Evolutionary conservation across 2,113 vertebrate genomes (phyloP).

Genomic region (Craseonycteris thonglongyai): DNA sequence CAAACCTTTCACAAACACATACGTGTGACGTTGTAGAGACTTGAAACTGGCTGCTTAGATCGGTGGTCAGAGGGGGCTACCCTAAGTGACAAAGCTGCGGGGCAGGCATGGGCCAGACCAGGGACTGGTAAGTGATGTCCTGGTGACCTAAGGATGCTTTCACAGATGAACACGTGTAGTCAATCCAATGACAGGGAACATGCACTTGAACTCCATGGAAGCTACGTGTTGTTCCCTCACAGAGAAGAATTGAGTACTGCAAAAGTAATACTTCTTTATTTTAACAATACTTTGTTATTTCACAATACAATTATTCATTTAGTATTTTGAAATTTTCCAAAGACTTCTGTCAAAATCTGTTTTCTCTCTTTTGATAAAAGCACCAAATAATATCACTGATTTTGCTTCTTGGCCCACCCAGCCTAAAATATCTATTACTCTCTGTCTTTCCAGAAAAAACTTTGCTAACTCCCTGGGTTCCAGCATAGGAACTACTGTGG

Average conservation of each 20-base stretch:
- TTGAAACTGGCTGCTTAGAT: neutral
- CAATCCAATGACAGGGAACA: neutral
- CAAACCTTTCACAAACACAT: too few species aligned
- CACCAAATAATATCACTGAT: neutral
- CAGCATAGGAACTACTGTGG: neutral
- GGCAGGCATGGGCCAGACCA: neutral
- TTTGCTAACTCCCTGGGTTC: neutral
- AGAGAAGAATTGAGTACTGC: neutral
- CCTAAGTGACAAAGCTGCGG: neutral
- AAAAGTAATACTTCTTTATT: neutral
- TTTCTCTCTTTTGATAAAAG: neutral
- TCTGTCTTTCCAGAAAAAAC: neutral
- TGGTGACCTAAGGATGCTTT: neutral
- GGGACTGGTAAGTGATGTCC: too few species aligned
- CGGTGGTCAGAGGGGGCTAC: neutral
- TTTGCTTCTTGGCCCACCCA: neutral
- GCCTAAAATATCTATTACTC: neutral
- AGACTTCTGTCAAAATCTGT: neutral
- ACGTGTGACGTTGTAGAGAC: fast-evolving
- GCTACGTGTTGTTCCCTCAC: neutral
- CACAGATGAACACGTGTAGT: neutral
- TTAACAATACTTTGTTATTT: neutral
- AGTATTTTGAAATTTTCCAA: neutral
- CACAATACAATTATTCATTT: neutral
- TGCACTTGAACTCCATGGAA: neutral